Conservation (phyloP, 2,888 invertebrate species). For the Marronus borbonicus region DNA sequence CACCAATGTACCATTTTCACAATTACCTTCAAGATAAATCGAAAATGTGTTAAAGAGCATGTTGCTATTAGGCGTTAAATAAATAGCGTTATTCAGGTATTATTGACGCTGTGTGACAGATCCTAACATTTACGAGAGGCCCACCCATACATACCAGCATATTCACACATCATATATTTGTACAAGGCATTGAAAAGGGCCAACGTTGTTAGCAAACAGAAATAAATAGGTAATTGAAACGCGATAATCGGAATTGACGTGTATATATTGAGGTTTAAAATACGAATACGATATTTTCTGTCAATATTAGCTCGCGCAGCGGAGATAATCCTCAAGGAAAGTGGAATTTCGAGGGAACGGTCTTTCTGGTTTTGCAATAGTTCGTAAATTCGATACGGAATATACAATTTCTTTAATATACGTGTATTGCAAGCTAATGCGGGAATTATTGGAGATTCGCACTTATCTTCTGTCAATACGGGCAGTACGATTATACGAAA, state of each 20-base stretch:
- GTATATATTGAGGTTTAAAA: conserved; percentile 24
- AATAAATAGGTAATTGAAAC: conserved; percentile 46
- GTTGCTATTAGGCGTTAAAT: conserved; percentile 1
- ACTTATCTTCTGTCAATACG: conserved; percentile 32
- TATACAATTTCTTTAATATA: neutral
- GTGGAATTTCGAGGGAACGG: conserved; percentile 16
- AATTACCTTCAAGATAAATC: conserved; percentile 2
- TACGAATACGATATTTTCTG: conserved; percentile 22
- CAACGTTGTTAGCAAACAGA: conserved; percentile 41
- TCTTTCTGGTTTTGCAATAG: conserved; percentile 18
- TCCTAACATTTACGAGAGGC: conserved; percentile 5
- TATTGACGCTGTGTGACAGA: conserved; percentile 27
- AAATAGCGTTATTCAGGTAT: conserved; percentile 20
- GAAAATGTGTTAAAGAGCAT: neutral
- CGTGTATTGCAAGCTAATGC: conserved; percentile 17
- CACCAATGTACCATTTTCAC: neutral
- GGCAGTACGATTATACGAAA: conserved; percentile 10
- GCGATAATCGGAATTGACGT: conserved; percentile 40
- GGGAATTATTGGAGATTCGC: conserved; percentile 31
- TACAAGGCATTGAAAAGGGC: conserved; percentile 37
- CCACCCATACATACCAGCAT: neutral
- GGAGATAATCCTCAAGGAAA: conserved; percentile 7
- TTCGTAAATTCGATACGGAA: conserved; percentile 1
- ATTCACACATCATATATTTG: conserved; percentile 19
- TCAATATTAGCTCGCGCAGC: conserved; percentile 6